Evolutionary conservation across 1,140 invertebrate genomes (phyloP).

Genomic region (Planococcus citri): DNA sequence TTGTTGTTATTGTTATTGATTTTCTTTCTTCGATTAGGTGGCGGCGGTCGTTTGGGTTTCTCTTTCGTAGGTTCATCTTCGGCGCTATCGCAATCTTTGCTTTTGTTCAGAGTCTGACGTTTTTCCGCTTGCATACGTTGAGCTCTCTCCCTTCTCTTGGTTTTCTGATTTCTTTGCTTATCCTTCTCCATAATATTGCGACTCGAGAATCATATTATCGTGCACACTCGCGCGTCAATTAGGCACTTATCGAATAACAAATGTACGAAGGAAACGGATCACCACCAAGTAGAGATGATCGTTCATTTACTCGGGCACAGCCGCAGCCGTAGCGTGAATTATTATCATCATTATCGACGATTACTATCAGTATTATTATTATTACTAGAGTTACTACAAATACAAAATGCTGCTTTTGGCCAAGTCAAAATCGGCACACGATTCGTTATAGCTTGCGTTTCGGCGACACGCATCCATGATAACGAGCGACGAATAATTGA

Average conservation of each 20-base stretch:
- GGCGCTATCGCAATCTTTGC: conserved; percentile 29
- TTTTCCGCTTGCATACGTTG: conserved; percentile 67
- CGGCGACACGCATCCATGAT: too few relatives aligned
- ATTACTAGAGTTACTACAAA: too few relatives aligned
- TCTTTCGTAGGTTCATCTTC: conserved; percentile 46
- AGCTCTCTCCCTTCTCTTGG: conserved; percentile 67
- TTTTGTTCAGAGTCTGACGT: conserved; percentile 45
- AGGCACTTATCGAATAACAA: background rate
- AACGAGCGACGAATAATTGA: too few relatives aligned
- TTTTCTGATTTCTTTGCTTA: conserved; percentile 62
- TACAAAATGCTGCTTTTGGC: too few relatives aligned
- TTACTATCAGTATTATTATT: too few relatives aligned
- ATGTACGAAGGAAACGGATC: background rate
- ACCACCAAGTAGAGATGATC: background rate
- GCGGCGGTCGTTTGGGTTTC: conserved; percentile 33
- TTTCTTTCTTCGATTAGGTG: conserved; percentile 36
- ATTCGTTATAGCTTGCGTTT: too few relatives aligned
- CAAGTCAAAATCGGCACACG: too few relatives aligned
- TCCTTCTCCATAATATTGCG: conserved; percentile 16
- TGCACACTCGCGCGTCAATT: background rate
- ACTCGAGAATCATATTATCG: background rate
- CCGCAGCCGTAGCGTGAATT: too few relatives aligned
- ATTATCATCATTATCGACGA: too few relatives aligned
- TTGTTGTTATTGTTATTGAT: conserved; percentile 28
- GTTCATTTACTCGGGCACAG: too few relatives aligned